phyloP scores from a whole-genome alignment of 92 coral and sea anemone genomes.

The Parazoanthus darwini region DNA sequence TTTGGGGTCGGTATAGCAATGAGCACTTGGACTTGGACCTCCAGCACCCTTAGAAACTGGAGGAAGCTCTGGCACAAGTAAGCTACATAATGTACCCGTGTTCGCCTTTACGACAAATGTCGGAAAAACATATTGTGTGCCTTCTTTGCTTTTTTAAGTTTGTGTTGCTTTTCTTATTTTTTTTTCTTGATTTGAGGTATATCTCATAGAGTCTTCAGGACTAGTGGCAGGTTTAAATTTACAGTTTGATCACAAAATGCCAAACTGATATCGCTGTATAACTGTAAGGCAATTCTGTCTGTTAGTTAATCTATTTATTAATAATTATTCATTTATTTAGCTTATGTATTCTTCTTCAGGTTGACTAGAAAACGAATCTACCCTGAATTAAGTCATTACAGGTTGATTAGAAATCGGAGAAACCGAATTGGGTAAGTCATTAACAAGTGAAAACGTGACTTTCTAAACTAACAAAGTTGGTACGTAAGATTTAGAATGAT shows the following conservation, averaged over 20 bases:
- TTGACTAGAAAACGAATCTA: slow-evolving; percentile 82
- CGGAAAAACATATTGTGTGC: not conserved
- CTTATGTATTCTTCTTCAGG: slow-evolving; percentile 40
- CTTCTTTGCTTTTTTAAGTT: not conserved
- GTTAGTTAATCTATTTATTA: too few relatives aligned
- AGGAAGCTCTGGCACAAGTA: slow-evolving; percentile 96
- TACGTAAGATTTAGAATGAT: not conserved
- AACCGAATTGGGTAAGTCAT: slow-evolving; percentile 69
- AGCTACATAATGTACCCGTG: not conserved
- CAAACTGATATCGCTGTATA: too few relatives aligned
- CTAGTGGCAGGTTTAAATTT: too few relatives aligned
- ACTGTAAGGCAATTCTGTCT: too few relatives aligned
- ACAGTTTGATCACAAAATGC: too few relatives aligned
- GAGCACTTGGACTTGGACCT: slow-evolving; percentile 99
- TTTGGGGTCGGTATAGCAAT: slow-evolving; percentile 98
- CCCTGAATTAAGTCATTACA: slow-evolving; percentile 94
- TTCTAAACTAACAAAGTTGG: not conserved
- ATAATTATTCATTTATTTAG: too few relatives aligned
- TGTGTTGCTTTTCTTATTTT: too few relatives aligned
- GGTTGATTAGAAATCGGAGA: slow-evolving; percentile 76
- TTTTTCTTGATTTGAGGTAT: too few relatives aligned
- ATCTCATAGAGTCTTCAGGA: too few relatives aligned
- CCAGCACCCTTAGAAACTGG: slow-evolving; percentile 92
- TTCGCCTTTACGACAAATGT: not conserved
- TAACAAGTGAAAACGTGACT: not conserved